These are phyloP conservation scores for Ethmia dodecea DNA, from an alignment of 2,888 invertebrate species.

Conservation along the genomic window DNA sequence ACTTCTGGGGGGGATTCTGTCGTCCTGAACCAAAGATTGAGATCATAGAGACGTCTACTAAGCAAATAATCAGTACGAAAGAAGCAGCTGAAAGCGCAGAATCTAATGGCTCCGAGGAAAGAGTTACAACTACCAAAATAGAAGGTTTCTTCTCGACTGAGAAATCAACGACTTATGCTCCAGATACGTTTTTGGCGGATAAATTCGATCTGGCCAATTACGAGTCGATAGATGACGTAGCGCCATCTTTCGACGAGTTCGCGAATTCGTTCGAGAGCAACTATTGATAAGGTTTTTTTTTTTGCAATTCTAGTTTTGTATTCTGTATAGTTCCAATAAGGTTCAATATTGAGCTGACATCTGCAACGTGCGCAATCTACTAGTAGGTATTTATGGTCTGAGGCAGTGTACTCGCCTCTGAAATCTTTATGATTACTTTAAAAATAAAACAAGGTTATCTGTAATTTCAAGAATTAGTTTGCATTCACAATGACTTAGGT, in stretches of 20 bases:
- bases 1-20: constrained; percentile 55
- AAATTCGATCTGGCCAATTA: constrained; percentile 58
- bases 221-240: constrained; percentile 40
- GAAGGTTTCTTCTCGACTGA: constrained; percentile 58
- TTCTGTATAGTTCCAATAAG: too few relatives aligned
- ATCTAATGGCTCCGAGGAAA: constrained; percentile 2
- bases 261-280: constrained; percentile 41
- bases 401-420: too few relatives aligned
- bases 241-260: constrained; percentile 30
- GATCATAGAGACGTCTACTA: not conserved
- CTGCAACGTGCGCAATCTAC: too few relatives aligned
- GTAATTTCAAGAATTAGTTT: too few relatives aligned
- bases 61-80: not conserved
- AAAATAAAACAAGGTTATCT: too few relatives aligned
- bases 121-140: constrained; percentile 26
- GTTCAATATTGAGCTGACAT: too few relatives aligned
- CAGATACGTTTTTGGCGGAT: constrained; percentile 65
- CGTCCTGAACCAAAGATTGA: constrained; percentile 34
- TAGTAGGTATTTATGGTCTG: too few relatives aligned
- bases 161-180: constrained; percentile 37
- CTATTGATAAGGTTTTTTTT: too few relatives aligned
- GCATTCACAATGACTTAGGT: too few relatives aligned
- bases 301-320: too few relatives aligned
- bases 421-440: too few relatives aligned
- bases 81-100: not conserved